Evolutionary conservation across 2,113 vertebrate species (phyloP).

Genomic region (Pavo muticus): DNA sequence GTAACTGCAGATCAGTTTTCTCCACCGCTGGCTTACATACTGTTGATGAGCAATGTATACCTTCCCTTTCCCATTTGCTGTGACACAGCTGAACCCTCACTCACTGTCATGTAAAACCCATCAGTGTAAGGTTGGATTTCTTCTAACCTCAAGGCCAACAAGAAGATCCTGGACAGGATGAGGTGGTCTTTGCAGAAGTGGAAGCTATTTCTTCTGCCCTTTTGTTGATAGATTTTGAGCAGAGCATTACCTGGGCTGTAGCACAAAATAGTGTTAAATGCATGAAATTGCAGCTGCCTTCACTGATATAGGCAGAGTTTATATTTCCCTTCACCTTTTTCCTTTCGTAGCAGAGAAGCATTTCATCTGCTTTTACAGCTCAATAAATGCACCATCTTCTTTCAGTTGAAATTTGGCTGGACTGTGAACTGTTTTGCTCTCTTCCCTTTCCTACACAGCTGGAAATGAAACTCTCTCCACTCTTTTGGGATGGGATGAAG

Average conservation of each 20-base stretch:
- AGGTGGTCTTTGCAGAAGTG: neutral
- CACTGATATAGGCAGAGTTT: neutral
- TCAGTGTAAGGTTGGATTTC: neutral
- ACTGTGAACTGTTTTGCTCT: neutral
- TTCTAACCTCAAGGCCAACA: neutral
- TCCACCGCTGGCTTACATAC: neutral
- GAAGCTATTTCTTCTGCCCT: neutral
- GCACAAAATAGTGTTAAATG: neutral
- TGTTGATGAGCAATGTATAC: neutral
- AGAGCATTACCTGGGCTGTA: neutral
- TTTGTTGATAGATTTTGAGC: neutral
- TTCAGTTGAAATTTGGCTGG: conserved; percentile 11
- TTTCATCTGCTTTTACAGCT: neutral
- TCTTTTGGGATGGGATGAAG: neutral
- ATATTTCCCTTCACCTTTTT: neutral
- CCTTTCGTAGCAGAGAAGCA: neutral
- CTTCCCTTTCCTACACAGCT: conserved; percentile 15
- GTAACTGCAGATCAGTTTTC: neutral
- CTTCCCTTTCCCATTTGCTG: neutral
- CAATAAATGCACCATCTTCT: neutral
- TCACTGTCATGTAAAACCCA: neutral
- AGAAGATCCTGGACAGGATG: neutral
- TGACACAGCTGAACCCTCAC: neutral
- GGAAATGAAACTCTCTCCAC: neutral
- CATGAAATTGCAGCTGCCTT: neutral